A percentile compares a stretch with the other conserved stretches of the same genome.
phyloP scores from a whole-genome alignment of 2,113 vertebrate genomes.

The Eidolon helvum region DNA sequence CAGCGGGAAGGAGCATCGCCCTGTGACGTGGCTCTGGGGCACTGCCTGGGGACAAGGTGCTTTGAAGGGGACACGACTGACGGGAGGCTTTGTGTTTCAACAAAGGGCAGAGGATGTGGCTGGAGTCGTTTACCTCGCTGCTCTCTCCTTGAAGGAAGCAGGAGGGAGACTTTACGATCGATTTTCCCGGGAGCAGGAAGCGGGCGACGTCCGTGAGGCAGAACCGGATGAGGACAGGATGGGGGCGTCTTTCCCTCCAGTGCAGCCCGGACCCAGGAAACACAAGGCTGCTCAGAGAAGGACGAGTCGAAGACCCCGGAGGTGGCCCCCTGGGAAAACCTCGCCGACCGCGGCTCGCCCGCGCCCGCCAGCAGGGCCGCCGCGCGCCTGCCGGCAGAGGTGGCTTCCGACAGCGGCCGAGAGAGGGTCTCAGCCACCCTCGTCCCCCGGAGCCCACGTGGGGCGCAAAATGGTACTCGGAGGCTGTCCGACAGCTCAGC shows the following conservation, averaged over 20 bases:
- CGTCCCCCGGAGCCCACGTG: background rate
- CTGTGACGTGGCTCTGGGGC: background rate
- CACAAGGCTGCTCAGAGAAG: no score
- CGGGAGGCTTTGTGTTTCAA: no score
- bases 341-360: background rate
- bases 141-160: constrained; percentile 52
- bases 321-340: background rate
- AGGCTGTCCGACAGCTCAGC: background rate
- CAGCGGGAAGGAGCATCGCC: constrained; percentile 26
- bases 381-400: no score
- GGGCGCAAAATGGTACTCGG: background rate
- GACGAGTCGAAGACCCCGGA: no score
- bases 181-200: constrained; percentile 49
- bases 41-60: constrained; percentile 57
- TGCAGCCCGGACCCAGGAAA: background rate
- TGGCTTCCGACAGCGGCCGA: background rate
- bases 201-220: background rate
- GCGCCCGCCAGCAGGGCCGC: no score
- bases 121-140: constrained; percentile 50
- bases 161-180: constrained; percentile 14
- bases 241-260: rapidly evolving
- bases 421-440: rapidly evolving
- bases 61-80: constrained; percentile 72
- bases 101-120: background rate
- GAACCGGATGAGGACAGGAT: background rate